A percentile compares a stretch with the other conserved stretches of the same genome.
Evolutionary conservation across 1,140 invertebrate genomes (phyloP).

Genomic region (Ericerus pela): DNA sequence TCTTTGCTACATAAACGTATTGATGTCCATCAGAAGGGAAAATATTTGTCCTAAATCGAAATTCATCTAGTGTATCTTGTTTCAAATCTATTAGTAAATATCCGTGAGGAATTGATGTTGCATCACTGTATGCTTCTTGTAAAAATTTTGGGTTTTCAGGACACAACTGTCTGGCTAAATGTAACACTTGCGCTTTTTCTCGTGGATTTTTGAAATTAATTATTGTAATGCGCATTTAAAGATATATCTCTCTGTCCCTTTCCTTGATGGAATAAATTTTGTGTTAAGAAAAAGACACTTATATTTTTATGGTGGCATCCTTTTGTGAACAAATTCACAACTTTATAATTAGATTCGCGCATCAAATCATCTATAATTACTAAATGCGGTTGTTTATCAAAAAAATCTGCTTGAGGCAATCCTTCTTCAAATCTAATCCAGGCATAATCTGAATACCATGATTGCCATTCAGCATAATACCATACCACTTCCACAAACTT

Average conservation of each 20-base stretch:
- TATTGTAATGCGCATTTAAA: conserved; percentile 13
- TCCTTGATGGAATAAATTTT: too few species aligned
- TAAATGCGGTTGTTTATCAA: not conserved
- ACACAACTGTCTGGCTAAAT: conserved; percentile 14
- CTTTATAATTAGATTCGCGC: conserved; percentile 3
- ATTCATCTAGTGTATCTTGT: conserved; percentile 10
- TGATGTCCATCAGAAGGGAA: not conserved
- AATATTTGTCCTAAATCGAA: conserved; percentile 6
- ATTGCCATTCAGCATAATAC: not conserved
- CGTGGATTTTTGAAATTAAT: conserved; percentile 16
- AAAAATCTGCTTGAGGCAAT: not conserved
- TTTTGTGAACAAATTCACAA: conserved; percentile 17
- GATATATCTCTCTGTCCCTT: conserved; percentile 9
- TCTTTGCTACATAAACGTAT: not conserved
- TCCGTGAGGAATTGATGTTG: conserved; percentile 5
- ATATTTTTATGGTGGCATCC: conserved; percentile 13
- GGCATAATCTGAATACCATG: not conserved
- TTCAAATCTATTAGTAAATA: conserved; percentile 14
- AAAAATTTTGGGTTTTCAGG: conserved; percentile 1
- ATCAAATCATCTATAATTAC: conserved; percentile 18
- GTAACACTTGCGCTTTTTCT: conserved; percentile 14
- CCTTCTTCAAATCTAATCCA: conserved; percentile 5
- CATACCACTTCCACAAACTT: not conserved
- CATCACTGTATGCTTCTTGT: conserved; percentile 9
- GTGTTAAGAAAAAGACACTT: conserved; percentile 7